Base-by-base conservation (phyloP, 1,140 invertebrate species). In the Drosophila kepulauana region DNA sequence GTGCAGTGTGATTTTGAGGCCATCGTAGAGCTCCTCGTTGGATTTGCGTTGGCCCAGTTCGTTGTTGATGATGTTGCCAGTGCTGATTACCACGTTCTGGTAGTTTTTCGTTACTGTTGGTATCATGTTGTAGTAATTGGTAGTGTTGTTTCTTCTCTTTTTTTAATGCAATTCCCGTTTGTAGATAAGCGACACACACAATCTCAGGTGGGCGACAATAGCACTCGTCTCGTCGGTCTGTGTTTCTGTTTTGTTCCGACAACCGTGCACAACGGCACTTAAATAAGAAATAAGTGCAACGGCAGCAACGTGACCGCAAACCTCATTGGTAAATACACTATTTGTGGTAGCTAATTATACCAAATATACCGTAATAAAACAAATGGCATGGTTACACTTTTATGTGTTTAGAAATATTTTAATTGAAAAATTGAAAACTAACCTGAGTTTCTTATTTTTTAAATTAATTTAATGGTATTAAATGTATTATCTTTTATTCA, bases 31-130 rank as follows among this genome's bases (percentile, higher is more conserved):
- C 70, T 98, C 97, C 92, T 97, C 96, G 49, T 95, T 95, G 20
- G 97, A 95, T 93, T 95, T 96, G 91, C 97, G 95, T 74, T 87
- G 82, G 6, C 95, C 96, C 59, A 96, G 95, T 91, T 97, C 97
- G 30, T 82, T 87, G 92, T 96, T 96, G 89, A 98, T 94, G 74
- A 98, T 96, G 93, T 98, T 98, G 62, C 97, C 97, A 38, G 97
- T 98, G 81, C 97, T 96, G 66, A 98, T 95, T 72, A 94, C 93
- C 75, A 94, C 72, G 68, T 91, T 81, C 68, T 85, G 77, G 75
- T 77, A 92, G 69, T 89, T 86, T 13, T 84, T 89, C 59, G 78
- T 78, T 76, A 92, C 89, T 75, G 82, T 77, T 54, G 91, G 82
- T 62, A 92, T 89, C 91, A 92, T 92, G 51, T 49, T 59, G n/a